Evolutionary conservation across 2,888 invertebrate species (phyloP).

Genomic region (Nephrotoma guestfalica): DNA sequence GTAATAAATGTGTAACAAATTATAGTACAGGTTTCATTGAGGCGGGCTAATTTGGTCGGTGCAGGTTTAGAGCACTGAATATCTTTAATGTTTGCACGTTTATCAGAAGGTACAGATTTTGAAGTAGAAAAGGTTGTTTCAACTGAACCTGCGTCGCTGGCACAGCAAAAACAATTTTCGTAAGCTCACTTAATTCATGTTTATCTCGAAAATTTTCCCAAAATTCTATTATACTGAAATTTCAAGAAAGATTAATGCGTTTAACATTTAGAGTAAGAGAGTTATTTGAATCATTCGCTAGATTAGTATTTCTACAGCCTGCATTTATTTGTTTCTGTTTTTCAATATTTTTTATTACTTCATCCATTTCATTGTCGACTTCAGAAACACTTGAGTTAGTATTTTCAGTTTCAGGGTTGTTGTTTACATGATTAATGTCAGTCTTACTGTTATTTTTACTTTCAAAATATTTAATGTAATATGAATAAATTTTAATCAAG

Average conservation of each 20-base stretch:
- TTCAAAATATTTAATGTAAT: not conserved
- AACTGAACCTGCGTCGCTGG: not conserved
- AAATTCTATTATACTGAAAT: not conserved
- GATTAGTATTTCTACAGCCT: not conserved
- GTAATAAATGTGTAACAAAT: too few relatives aligned
- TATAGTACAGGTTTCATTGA: too few relatives aligned
- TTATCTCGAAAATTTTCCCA: not conserved
- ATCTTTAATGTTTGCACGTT: not conserved
- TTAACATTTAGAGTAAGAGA: not conserved
- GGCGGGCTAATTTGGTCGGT: too few relatives aligned
- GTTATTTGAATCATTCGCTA: not conserved
- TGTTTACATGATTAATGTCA: not conserved
- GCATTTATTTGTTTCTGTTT: not conserved
- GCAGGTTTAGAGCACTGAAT: too few relatives aligned
- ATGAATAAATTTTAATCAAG: constrained; percentile 1
- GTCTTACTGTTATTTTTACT: not conserved
- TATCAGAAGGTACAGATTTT: not conserved
- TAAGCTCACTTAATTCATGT: not conserved
- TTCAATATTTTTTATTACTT: not conserved
- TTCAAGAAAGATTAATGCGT: not conserved
- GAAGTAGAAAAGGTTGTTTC: not conserved
- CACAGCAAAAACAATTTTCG: not conserved
- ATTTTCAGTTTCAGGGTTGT: not conserved
- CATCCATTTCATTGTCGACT: not conserved
- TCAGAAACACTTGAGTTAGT: not conserved